Conservation (phyloP, 2,888 invertebrate species). For the Osedax frankpressi region DNA sequence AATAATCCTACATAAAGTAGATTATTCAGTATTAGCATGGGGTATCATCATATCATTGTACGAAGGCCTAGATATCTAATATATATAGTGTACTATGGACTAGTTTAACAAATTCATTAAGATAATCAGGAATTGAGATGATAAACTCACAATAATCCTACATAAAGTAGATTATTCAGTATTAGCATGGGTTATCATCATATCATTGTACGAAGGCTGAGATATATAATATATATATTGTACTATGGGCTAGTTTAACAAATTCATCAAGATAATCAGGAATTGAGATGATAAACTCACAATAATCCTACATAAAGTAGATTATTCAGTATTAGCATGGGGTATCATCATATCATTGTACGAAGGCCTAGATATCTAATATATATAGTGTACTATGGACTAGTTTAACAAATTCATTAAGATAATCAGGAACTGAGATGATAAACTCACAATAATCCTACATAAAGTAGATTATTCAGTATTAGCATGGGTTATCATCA, state of each 20-base stretch:
- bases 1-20: not conserved
- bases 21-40: constrained; percentile 5
- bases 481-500: not conserved
- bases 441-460: not conserved
- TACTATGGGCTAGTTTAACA: not conserved
- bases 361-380: too few relatives aligned
- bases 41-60: not conserved
- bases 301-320: not conserved
- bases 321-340: constrained; percentile 5
- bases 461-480: not conserved
- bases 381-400: not conserved
- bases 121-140: not conserved
- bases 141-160: not conserved
- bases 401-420: not conserved
- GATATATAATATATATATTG: too few relatives aligned
- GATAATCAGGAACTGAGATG: not conserved
- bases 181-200: not conserved
- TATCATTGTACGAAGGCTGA: not conserved
- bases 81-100: not conserved
- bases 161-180: not conserved
- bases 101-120: not conserved
- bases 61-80: too few relatives aligned
- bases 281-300: not conserved
- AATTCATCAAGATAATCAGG: not conserved
- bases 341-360: not conserved